Conservation (phyloP, 2,888 invertebrate species). For the Ypsolopha sequella region DNA sequence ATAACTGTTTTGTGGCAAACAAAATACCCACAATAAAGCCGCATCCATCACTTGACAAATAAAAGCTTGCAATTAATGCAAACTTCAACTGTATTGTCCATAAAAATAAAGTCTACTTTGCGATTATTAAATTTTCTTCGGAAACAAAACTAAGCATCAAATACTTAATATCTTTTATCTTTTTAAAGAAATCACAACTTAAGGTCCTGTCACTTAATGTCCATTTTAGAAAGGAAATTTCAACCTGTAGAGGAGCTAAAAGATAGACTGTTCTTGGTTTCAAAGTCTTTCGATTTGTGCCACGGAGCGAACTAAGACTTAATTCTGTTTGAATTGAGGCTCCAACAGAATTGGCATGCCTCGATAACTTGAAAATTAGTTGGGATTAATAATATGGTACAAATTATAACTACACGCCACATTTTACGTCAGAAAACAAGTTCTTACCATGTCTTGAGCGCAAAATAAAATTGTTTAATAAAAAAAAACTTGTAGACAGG, state of each 20-base stretch:
- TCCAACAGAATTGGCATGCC: too few species aligned
- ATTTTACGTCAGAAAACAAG: too few species aligned
- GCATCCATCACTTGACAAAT: conserved; percentile 1
- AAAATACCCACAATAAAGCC: not conserved
- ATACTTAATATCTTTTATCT: too few species aligned
- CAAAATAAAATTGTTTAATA: too few species aligned
- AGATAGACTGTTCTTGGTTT: conserved; percentile 39
- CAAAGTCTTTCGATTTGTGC: conserved; percentile 51
- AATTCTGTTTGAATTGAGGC: conserved; percentile 26
- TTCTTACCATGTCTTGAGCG: too few species aligned
- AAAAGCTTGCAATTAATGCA: conserved; percentile 12
- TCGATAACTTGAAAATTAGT: too few species aligned
- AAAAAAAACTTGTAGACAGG: too few species aligned
- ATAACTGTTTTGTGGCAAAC: not conserved
- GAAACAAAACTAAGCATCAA: not conserved
- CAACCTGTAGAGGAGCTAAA: conserved; percentile 11
- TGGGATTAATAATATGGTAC: too few species aligned
- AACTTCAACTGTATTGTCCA: conserved; percentile 26
- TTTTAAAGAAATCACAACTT: not conserved
- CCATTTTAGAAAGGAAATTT: not conserved
- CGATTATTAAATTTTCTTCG: conserved; percentile 18
- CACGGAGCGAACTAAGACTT: conserved; percentile 34
- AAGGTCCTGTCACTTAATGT: not conserved
- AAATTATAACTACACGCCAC: too few species aligned
- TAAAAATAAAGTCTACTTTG: conserved; percentile 28